A percentile compares a stretch with the other conserved stretches of the same genome.
Evolutionary conservation across 2,113 vertebrate genomes (phyloP).

Genomic region (Laticauda laticaudata): DNA sequence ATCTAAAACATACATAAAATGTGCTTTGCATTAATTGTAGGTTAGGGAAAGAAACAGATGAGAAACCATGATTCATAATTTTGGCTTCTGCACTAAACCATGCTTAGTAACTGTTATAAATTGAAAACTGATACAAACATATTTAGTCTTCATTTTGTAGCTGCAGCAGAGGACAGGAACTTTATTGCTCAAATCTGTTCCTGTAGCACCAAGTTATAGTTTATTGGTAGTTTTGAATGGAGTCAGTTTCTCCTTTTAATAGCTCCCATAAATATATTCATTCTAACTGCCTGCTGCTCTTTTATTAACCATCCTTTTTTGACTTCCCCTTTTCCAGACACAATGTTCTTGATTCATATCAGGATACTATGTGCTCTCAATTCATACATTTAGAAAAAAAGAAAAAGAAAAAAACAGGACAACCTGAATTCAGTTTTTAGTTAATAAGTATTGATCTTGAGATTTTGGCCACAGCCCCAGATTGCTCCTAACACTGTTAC

Average conservation of each 20-base stretch:
- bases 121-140: neutral
- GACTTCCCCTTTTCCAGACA: neutral
- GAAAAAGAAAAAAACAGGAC: neutral
- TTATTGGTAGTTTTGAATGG: neutral
- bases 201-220: neutral
- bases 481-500: neutral
- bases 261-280: neutral
- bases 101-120: neutral
- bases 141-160: neutral
- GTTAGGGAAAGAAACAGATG: neutral
- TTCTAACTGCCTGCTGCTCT: neutral
- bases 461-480: neutral
- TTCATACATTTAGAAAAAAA: neutral
- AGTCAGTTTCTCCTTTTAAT: neutral
- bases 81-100: neutral
- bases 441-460: neutral
- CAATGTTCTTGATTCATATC: neutral
- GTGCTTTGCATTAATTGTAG: neutral
- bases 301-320: neutral
- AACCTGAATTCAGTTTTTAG: neutral
- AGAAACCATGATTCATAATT: neutral
- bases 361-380: neutral
- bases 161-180: neutral
- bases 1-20: neutral
- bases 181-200: neutral